Evolutionary conservation across 2,797 vertebrate species (phyloP).

Genomic region (Liparis tanakae): DNA sequence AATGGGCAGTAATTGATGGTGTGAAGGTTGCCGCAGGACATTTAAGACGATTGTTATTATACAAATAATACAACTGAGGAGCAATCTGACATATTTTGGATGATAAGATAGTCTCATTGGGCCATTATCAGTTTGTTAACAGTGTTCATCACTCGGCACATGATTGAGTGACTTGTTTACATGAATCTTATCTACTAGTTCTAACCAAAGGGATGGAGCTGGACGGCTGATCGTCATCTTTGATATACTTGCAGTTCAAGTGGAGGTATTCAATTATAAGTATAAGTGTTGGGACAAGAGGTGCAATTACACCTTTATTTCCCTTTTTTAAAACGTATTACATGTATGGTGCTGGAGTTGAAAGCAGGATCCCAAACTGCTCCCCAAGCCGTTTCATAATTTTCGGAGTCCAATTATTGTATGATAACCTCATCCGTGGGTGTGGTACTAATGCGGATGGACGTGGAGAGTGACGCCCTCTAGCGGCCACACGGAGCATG

Average conservation of each 20-base stretch:
- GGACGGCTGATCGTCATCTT: background rate
- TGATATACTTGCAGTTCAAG: background rate
- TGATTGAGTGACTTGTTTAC: background rate
- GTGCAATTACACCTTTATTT: background rate
- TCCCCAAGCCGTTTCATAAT: slow-evolving; percentile 17
- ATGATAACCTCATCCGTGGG: background rate
- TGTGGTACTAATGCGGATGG: background rate
- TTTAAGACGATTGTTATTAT: slow-evolving; percentile 6
- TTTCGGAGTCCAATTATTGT: slow-evolving; percentile 25
- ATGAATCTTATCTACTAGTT: background rate
- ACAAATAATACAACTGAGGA: background rate
- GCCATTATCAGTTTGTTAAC: background rate
- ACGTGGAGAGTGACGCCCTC: slow-evolving; percentile 32
- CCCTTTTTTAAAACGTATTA: background rate
- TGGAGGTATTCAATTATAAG: background rate
- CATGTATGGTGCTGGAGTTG: slow-evolving; percentile 3
- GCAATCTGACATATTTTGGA: background rate
- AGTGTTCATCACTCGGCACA: background rate
- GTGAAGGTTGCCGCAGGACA: background rate
- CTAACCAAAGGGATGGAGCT: background rate
- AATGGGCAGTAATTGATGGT: background rate
- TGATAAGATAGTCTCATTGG: background rate
- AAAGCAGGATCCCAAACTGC: slow-evolving; percentile 10
- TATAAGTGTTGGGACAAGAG: background rate
- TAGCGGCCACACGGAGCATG: background rate